Conservation (phyloP, 2,113 vertebrate species). For the Grammomys surdaster region DNA sequence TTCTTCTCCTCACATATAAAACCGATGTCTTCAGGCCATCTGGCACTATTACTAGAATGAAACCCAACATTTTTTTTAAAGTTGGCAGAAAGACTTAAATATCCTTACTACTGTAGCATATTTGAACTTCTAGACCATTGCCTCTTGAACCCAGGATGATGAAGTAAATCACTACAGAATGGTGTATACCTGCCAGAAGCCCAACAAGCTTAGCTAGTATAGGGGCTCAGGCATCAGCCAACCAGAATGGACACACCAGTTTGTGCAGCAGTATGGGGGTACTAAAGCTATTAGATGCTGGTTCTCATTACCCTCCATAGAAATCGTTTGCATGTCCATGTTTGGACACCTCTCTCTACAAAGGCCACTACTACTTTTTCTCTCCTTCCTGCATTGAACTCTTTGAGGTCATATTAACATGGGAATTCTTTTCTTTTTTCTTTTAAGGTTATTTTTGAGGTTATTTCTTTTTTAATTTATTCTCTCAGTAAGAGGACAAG, state of each 20-base stretch:
- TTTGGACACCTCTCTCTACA: not conserved
- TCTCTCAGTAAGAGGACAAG: not conserved
- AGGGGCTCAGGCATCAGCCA: not conserved
- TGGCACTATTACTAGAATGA: not conserved
- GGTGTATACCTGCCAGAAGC: not conserved
- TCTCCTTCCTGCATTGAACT: not conserved
- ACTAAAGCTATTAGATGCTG: too few relatives aligned
- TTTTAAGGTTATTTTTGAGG: not conserved
- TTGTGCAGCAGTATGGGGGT: not conserved
- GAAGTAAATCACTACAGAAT: not conserved
- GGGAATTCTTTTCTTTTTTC: not conserved
- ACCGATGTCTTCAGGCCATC: not conserved
- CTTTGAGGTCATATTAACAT: not conserved
- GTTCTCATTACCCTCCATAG: not conserved
- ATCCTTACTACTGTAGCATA: not conserved
- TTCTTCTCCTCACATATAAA: not conserved
- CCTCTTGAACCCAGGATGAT: too few relatives aligned
- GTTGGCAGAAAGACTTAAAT: not conserved
- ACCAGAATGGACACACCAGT: not conserved
- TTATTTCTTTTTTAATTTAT: not conserved
- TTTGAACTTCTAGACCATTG: not conserved
- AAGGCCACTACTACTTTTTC: not conserved
- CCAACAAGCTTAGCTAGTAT: not conserved
- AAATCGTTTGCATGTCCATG: not conserved
- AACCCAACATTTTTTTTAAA: not conserved